A percentile compares a stretch with the other conserved stretches of the same genome.
phyloP scores from a whole-genome alignment of 2,797 vertebrate genomes.

The Ptychadena robeensis region DNA sequence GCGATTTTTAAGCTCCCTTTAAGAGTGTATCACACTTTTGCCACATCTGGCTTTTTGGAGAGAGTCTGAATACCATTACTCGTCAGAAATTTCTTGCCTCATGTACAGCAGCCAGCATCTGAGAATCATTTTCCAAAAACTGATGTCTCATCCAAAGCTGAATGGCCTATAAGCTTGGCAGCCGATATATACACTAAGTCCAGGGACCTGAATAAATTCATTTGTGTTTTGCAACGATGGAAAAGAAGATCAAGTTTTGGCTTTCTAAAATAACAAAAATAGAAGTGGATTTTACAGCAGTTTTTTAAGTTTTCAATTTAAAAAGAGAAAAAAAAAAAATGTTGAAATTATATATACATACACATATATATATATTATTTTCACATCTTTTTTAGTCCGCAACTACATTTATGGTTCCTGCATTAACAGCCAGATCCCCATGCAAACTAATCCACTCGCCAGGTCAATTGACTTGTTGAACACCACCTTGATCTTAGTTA shows the following conservation, averaged over 20 bases:
- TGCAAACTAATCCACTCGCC: too few relatives aligned
- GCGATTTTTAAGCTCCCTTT: background rate
- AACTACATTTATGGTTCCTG: too few relatives aligned
- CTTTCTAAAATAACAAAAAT: background rate
- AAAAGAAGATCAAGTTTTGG: conserved; percentile 24
- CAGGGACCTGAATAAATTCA: conserved; percentile 40
- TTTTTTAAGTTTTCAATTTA: too few relatives aligned
- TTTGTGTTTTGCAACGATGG: conserved; percentile 33
- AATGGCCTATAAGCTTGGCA: background rate
- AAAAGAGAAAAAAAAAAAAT: too few relatives aligned
- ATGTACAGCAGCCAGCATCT: conserved; percentile 38
- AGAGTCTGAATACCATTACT: background rate
- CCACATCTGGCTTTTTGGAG: background rate
- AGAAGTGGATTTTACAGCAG: too few relatives aligned
- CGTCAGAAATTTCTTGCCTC: conserved; percentile 4
- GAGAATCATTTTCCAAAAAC: background rate
- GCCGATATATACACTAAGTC: background rate
- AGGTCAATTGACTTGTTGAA: too few relatives aligned
- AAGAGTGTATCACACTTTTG: conserved; percentile 3
- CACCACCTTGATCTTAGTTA: too few relatives aligned
- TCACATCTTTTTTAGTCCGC: too few relatives aligned
- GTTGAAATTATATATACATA: too few relatives aligned
- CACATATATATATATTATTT: too few relatives aligned
- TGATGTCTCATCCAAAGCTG: conserved; percentile 4
- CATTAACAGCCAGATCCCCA: too few relatives aligned